Evolutionary conservation across 2,113 vertebrate genomes (phyloP).

Genomic region (Coreoperca whiteheadi): DNA sequence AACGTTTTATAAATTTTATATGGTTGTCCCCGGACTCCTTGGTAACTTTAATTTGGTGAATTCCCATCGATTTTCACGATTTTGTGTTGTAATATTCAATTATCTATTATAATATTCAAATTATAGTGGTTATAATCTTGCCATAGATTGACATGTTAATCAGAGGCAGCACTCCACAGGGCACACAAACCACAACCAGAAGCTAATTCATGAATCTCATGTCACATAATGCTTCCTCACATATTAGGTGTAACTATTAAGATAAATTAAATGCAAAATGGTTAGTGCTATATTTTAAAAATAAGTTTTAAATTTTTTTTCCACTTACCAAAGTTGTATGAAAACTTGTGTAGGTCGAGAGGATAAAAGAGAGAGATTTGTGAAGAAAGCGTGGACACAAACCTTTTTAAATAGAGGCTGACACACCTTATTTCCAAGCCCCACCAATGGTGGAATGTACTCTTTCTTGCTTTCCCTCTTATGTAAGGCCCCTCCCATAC

Average conservation of each 20-base stretch:
- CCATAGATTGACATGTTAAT: not conserved
- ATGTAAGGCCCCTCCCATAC: no score
- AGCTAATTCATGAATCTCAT: not conserved
- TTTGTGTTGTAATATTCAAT: no score
- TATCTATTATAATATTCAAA: no score
- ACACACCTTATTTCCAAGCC: not conserved
- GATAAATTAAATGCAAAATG: not conserved
- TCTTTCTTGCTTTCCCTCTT: not conserved
- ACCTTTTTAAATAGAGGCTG: not conserved
- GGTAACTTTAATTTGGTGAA: not conserved
- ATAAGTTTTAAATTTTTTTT: not conserved
- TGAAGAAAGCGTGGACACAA: not conserved
- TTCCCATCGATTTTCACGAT: not conserved
- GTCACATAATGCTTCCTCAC: not conserved
- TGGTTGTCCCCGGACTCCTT: no score
- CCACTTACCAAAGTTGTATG: constrained; percentile 9
- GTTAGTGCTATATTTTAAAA: not conserved
- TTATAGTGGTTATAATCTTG: not conserved
- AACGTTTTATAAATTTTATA: not conserved
- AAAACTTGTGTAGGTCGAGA: not conserved
- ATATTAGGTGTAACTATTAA: not conserved
- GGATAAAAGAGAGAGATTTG: not conserved
- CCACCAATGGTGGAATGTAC: not conserved
- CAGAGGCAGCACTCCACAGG: no score
- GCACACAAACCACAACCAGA: no score